These are phyloP conservation scores for Melanotaenia trifasciata DNA, from an alignment of 2,797 vertebrate species.

Conservation along the genomic window DNA sequence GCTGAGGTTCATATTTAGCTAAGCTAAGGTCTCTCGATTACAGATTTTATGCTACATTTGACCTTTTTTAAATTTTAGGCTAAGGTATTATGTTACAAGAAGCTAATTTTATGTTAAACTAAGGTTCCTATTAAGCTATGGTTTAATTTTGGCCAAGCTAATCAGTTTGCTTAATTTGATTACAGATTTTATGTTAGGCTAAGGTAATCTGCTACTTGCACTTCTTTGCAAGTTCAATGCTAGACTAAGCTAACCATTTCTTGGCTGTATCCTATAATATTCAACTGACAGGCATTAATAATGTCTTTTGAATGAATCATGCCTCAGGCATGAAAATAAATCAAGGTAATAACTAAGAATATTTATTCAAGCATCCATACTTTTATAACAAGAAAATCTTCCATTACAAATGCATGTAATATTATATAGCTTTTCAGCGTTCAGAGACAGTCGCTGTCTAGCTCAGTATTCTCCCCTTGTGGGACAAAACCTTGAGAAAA, in stretches of 20 bases:
- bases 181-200: too few species aligned
- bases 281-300: neutral
- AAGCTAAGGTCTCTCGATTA: too few species aligned
- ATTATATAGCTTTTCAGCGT: conserved; percentile 21
- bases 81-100: too few species aligned
- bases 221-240: neutral
- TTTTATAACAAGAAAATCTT: neutral
- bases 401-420: conserved; percentile 3
- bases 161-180: too few species aligned
- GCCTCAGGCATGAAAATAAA: neutral
- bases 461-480: conserved; percentile 25
- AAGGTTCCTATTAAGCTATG: neutral
- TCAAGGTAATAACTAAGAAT: conserved; percentile 3
- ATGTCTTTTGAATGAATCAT: neutral
- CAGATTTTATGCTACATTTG: neutral
- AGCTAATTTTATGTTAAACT: neutral
- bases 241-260: neutral
- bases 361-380: conserved; percentile 2
- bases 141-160: too few species aligned
- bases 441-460: conserved; percentile 30
- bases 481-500: conserved; percentile 56
- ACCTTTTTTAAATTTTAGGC: neutral
- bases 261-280: neutral
- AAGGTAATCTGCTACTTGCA: neutral
- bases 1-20: too few species aligned